Base-by-base conservation (phyloP, 2,113 vertebrate genomes). In the Phyllopteryx taeniolatus region DNA sequence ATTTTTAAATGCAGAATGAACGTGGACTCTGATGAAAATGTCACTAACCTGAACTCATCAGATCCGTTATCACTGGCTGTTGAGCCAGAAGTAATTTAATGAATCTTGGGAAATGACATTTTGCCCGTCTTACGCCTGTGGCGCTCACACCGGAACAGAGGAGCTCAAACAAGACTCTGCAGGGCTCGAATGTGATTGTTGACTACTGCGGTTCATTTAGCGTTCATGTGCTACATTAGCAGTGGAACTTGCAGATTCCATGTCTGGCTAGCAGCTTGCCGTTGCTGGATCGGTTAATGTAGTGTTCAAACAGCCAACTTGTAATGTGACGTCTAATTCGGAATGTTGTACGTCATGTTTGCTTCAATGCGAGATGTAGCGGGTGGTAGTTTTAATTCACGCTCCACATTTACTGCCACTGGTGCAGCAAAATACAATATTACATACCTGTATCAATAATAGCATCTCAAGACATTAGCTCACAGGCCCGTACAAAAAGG, bases 1-100 rank as follows among this genome's bases (percentile, higher is more conserved):
- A 3, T 68, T 74, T 59, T 79, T 68, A 72, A 81, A 80, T 72
- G 77, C 82, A 81, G 83, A 79, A 86, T 89, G 81, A 83, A 82
- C 81, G 70, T 17, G 59, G n/a, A 42, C 65, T 73, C 67, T 47
- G 75, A 81, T 83, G 80, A 75, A 88, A 87, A 90, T 75, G 81
- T 74, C 78, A 73, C 73, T 53, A 63, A 70, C 70, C 54, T 70
- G 71, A 83, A 81, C 70, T 72, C 72, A 19, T 75, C 67, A 39
- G 61, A 85, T 82, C 27, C 39, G 76, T 80, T 72, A 80, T 82
- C 74, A 5, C 51, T 8, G 71, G 47, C 69, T 59, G 65, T 49
- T 43, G 80, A 82, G 82, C 79, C 71, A 67, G 74, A 82, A 76
- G 73, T 76, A 44, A 71, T 82, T 79, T 60, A 70, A 51, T 15